These are phyloP conservation scores for Tenualosa thibaudeaui DNA, from an alignment of 2,797 vertebrate genomes.

Conservation along the genomic window DNA sequence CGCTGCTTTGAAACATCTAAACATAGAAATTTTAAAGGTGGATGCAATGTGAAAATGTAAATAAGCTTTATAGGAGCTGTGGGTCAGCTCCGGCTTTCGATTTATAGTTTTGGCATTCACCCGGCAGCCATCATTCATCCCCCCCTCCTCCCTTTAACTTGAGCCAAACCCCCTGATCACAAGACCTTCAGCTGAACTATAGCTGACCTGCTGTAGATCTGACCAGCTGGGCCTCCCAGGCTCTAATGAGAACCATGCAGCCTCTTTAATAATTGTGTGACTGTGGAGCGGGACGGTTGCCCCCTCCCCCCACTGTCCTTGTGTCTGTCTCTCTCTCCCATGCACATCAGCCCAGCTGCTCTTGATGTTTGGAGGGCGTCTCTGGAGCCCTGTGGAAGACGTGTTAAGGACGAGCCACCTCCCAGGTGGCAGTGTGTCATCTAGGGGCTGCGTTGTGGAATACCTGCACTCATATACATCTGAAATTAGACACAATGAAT, in stretches of 20 bases:
- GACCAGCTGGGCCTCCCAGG: slow-evolving; percentile 86
- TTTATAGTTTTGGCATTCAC: slow-evolving; percentile 86
- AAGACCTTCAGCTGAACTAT: slow-evolving; percentile 90
- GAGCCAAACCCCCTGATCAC: slow-evolving; percentile 73
- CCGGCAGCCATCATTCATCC: slow-evolving; percentile 81
- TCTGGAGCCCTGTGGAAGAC: slow-evolving; percentile 51
- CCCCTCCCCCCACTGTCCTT: slow-evolving; percentile 38
- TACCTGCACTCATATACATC: slow-evolving; percentile 64
- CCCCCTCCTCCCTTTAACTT: slow-evolving; percentile 53
- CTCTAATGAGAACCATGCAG: slow-evolving; percentile 86
- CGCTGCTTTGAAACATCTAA: slow-evolving; percentile 71
- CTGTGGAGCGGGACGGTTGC: slow-evolving; percentile 48
- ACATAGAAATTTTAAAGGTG: slow-evolving; percentile 74
- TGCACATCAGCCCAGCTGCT: slow-evolving; percentile 40
- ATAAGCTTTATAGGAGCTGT: slow-evolving; percentile 81
- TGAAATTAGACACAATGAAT: neutral
- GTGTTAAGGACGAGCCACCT: slow-evolving; percentile 53
- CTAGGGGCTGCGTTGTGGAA: slow-evolving; percentile 56
- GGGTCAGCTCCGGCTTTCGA: slow-evolving; percentile 77
- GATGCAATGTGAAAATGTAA: slow-evolving; percentile 82
- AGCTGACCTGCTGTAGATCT: slow-evolving; percentile 85
- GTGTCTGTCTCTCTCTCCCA: neutral
- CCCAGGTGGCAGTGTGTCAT: slow-evolving; percentile 57
- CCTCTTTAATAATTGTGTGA: slow-evolving; percentile 66
- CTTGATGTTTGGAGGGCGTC: slow-evolving; percentile 39